A percentile compares a stretch with the other conserved stretches of the same genome.
Evolutionary conservation across 2,113 vertebrate species (phyloP).

Genomic region (Anguilla rostrata): DNA sequence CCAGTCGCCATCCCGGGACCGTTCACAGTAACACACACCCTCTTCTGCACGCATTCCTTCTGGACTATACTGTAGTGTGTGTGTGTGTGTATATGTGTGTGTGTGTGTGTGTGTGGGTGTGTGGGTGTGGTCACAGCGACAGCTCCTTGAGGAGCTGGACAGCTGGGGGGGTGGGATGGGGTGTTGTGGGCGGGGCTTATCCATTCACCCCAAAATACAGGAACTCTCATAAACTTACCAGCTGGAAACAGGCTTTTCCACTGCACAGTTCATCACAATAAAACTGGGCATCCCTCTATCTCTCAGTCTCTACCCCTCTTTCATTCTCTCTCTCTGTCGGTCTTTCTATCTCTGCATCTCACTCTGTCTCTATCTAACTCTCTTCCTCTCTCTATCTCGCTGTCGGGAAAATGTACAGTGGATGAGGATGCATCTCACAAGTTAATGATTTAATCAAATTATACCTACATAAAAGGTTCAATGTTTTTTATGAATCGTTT

Average conservation of each 20-base stretch:
- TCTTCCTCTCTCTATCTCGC: no score
- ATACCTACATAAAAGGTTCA: not conserved
- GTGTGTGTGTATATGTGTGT: no score
- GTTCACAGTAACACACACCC: not conserved
- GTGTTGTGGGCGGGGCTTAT: not conserved
- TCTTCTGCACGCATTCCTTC: not conserved
- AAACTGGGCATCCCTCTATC: conserved; percentile 14
- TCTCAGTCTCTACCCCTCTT: not conserved
- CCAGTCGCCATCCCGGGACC: not conserved
- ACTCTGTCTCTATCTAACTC: no score
- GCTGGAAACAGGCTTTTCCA: no score
- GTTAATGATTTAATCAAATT: not conserved
- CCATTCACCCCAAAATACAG: no score
- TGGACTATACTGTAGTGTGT: not conserved
- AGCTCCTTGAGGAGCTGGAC: not conserved
- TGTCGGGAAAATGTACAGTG: no score
- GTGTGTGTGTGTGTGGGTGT: not conserved
- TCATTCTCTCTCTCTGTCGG: not conserved
- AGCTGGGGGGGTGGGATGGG: not conserved
- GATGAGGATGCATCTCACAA: no score
- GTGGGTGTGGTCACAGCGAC: not conserved
- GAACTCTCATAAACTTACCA: no score
- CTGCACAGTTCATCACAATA: not conserved
- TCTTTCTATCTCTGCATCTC: no score
- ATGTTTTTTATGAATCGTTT: no score